Evolutionary conservation across 2,113 vertebrate species (phyloP).

Genomic region (Dicrurus megarhynchus): DNA sequence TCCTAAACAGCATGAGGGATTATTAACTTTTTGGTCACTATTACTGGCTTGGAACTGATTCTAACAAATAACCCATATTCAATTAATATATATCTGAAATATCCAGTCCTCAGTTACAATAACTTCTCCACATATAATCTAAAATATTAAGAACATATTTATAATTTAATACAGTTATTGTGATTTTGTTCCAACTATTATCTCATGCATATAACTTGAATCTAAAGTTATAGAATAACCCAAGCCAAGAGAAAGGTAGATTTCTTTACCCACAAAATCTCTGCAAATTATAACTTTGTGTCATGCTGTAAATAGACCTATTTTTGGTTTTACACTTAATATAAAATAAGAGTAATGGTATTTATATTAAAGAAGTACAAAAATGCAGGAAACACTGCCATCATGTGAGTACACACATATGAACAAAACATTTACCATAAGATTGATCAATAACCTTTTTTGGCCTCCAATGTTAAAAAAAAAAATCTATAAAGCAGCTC

Average conservation of each 20-base stretch:
- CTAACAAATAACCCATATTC: neutral
- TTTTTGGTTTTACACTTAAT: neutral
- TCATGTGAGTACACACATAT: neutral
- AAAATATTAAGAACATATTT: constrained; percentile 24
- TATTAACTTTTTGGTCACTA: neutral
- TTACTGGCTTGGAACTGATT: neutral
- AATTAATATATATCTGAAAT: neutral
- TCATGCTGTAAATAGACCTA: neutral
- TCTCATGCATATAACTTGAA: neutral
- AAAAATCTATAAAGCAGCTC: neutral
- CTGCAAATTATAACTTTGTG: neutral
- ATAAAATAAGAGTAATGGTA: neutral
- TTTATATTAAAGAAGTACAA: neutral
- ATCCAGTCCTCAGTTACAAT: neutral
- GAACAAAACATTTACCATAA: neutral
- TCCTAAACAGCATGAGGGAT: neutral
- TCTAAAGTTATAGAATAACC: neutral
- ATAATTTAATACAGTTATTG: constrained; percentile 5
- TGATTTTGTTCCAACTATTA: constrained; percentile 35
- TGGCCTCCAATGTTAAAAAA: neutral
- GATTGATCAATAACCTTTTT: neutral
- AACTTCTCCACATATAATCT: neutral
- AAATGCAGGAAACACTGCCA: neutral
- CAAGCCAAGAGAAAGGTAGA: neutral
- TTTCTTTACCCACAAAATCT: neutral